phyloP scores from a whole-genome alignment of 2,888 invertebrate species.

The Chrysolina haemoptera region DNA sequence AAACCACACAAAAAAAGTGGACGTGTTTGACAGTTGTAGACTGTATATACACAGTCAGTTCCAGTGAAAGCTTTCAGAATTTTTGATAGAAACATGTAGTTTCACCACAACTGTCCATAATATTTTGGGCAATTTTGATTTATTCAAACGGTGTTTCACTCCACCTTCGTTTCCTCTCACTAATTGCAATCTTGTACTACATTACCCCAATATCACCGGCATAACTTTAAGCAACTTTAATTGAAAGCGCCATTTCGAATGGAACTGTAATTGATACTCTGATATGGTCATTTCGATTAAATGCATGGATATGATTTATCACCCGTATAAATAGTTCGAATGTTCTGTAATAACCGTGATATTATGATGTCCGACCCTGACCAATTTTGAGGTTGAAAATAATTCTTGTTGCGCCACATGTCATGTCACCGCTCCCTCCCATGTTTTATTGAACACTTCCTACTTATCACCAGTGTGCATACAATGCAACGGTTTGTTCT shows the following conservation, averaged over 20 bases:
- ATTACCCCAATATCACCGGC: neutral
- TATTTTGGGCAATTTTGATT: too few relatives aligned
- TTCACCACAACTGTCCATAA: too few relatives aligned
- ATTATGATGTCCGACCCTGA: constrained; percentile 24
- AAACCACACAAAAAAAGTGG: too few relatives aligned
- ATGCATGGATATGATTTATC: constrained; percentile 13
- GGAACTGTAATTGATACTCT: neutral
- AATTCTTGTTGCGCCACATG: constrained; percentile 14
- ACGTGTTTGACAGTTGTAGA: too few relatives aligned
- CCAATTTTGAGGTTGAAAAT: constrained; percentile 31
- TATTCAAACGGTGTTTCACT: too few relatives aligned
- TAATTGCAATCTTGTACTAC: neutral
- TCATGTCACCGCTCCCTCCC: neutral
- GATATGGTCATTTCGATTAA: neutral
- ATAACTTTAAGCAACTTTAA: constrained; percentile 1
- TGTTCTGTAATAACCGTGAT: constrained; percentile 9
- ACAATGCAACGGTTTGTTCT: constrained; percentile 27
- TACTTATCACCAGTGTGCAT: constrained; percentile 15
- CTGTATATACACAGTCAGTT: too few relatives aligned
- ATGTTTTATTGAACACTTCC: constrained; percentile 26
- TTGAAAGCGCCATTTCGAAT: neutral
- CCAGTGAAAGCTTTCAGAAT: too few relatives aligned
- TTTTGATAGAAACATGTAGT: too few relatives aligned
- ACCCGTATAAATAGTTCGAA: neutral
- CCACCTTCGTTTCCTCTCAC: too few relatives aligned